Base-by-base conservation (phyloP, 2,888 invertebrate species). In the Ischnura elegans region DNA sequence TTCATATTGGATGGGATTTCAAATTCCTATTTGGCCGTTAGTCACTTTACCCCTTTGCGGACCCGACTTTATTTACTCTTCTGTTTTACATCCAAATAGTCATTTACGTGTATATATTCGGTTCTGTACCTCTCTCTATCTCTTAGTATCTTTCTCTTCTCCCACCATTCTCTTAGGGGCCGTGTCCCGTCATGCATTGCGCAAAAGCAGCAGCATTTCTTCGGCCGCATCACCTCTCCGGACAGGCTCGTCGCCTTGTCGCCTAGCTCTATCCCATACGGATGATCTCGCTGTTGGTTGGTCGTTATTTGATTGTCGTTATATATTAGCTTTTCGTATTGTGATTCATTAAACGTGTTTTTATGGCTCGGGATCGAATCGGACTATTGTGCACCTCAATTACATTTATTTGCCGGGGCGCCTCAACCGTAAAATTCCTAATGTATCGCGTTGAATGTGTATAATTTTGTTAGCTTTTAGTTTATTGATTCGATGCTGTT, bases 381-480 rank as follows among this genome's bases (percentile, higher is more conserved):
- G 61, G 61, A 66, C 90, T 90, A 90, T 90, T 90, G 90, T 90
- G 90, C 43, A 61, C 61, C 90, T 90, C 61, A 90, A 90, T 90
- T 90, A 61, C 90, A 90, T 90, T 90, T 90, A 90, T 90, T 90
- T 90, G 90, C 61, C 90, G 90, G 61, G 61, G 61, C 61, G 61
- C 42, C 90, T 90, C 61, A 61, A 90, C 90, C 90, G 90, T 90
- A 90, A 90, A 90, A 66, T 90, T 61, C 90, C 90, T 90, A 61
- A 61, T 90, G 61, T 90, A 90, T 90, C 90, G 90, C 61, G 90
- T 90, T 90, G 90, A 90, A 61, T 61, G 90, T 90, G 90, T 90
- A 90, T 90, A 90, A 90, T 90, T 90, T 90, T 90, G 90, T 90
- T 90, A 90, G 90, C 90, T 90, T 61, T 90, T 90, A 90, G 61